phyloP scores from a whole-genome alignment of 2,113 vertebrate genomes.

The Colossoma macropomum region DNA sequence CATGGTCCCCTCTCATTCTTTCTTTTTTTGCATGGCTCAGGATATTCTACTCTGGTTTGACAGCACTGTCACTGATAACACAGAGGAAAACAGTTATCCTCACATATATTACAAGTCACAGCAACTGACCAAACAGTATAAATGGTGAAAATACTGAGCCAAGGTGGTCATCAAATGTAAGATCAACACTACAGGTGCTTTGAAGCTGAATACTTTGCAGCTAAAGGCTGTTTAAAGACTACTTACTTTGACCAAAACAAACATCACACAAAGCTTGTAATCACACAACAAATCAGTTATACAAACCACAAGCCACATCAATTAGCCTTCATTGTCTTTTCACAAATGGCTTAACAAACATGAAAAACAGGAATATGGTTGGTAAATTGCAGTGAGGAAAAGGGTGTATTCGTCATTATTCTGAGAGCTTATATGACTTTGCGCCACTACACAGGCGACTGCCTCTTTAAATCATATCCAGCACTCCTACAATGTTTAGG shows the following conservation, averaged over 20 bases:
- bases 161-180: not conserved
- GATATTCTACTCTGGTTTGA: too few species aligned
- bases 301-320: not conserved
- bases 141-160: not conserved
- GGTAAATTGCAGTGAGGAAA: not conserved
- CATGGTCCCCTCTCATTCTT: too few species aligned
- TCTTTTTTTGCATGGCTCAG: too few species aligned
- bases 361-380: not conserved
- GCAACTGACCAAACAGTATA: too few species aligned
- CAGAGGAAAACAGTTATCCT: too few species aligned
- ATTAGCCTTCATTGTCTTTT: conserved; percentile 36
- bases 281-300: not conserved
- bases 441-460: not conserved
- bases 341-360: conserved; percentile 22
- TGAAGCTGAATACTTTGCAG: not conserved
- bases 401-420: not conserved
- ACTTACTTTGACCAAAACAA: not conserved
- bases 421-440: not conserved
- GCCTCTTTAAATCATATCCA: conserved; percentile 4
- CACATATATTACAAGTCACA: too few species aligned
- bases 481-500: not conserved
- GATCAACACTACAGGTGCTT: not conserved
- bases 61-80: too few species aligned
- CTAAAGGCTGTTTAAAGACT: not conserved
- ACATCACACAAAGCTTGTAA: not conserved